Base-by-base conservation (phyloP, 2,797 vertebrate genomes). In the Chelonia mydas region DNA sequence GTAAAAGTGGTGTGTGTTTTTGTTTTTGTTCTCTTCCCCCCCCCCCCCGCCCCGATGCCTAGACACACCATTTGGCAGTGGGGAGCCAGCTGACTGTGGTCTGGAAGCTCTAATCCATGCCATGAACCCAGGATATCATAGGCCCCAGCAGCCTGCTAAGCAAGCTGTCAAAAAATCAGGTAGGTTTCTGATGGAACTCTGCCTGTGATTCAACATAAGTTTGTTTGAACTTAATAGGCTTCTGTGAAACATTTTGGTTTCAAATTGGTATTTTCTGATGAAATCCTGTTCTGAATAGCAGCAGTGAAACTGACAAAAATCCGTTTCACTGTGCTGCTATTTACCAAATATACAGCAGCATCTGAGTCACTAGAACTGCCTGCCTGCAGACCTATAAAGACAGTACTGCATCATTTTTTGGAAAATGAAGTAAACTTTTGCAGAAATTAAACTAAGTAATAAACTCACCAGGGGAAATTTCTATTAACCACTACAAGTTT, bases 401-500 rank as follows among this genome's bases (percentile, higher is more conserved):
- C 9, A 41, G 11, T 72, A 41, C 9, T 37, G 74, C 45, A 45
- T 77, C 27, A 49, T 15, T 16, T 77, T 61, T 47, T 28, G 27
- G 41, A 49, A 77, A 25, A 74, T 47, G 41, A 47, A 47, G 37
- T 45, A 47, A 77, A 49, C 16, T 49, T 45, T 31, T 77, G 11
- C 7, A 49, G 28, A 77, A 77, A 47, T 49, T 77, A 27, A 12
- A 15, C 12, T 53, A 91, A 83, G 74, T 87, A 91, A 12, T 59
- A 31, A 54, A 12, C 84, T 87, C 81, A 72, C 41, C 27, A 87
- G 95, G 90, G 92, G 90, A 87, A 41, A 87, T 90, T 51, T 90
- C 74, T 91, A n/a, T 6, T 91, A 78, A 93, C 90, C 88, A 84
- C 47, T 96, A 47, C 80, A 88, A 95, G 93, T 90, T 90, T 41